A percentile compares a stretch with the other conserved stretches of the same genome.
phyloP scores from a whole-genome alignment of 2,113 vertebrate species.

The Rhinolophus ferrumequinum region DNA sequence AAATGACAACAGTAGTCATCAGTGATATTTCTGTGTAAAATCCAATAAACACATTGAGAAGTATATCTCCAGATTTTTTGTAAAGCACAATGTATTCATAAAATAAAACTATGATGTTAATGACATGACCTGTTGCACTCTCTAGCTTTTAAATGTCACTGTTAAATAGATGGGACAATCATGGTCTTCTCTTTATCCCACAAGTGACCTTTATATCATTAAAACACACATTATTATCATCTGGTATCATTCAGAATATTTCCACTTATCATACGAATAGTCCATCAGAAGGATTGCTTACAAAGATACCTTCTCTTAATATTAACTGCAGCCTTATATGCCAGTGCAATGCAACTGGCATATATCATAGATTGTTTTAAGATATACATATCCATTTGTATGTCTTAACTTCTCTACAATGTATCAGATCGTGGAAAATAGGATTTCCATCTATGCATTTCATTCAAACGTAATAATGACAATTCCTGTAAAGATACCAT shows the following conservation, averaged over 20 bases:
- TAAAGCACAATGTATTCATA: neutral
- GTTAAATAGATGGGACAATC: neutral
- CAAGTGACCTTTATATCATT: neutral
- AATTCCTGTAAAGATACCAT: neutral
- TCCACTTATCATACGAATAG: neutral
- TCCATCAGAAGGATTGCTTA: neutral
- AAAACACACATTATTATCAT: neutral
- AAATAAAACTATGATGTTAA: neutral
- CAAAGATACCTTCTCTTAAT: neutral
- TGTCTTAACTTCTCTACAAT: neutral
- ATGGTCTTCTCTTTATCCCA: neutral
- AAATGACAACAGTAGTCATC: neutral
- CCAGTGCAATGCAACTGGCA: accelerated
- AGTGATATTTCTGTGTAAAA: neutral
- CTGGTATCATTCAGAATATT: neutral
- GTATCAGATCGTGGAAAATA: neutral
- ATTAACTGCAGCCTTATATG: neutral
- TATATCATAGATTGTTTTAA: neutral
- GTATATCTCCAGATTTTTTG: neutral
- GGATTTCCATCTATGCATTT: neutral
- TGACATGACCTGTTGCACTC: neutral
- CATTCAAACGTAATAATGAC: neutral
- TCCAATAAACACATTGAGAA: neutral
- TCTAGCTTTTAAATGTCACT: neutral
- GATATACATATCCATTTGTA: neutral